Conservation (phyloP, 1,140 invertebrate species). For the Octopus bimaculoides region DNA sequence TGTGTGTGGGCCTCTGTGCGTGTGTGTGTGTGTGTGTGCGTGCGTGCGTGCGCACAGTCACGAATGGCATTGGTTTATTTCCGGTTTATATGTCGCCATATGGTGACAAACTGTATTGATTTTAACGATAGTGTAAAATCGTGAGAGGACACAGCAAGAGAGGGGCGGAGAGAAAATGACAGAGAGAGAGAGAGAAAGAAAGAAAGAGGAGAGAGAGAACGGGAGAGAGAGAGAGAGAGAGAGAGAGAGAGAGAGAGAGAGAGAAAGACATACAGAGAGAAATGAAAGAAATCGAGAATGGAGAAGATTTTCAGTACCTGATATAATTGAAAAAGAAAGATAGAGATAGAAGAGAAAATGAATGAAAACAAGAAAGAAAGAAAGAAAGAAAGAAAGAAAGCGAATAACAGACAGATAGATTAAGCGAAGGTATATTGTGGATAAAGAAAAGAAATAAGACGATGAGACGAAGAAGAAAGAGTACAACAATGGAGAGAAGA, state of each 20-base stretch:
- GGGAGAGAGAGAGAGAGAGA: slow-evolving; percentile 4
- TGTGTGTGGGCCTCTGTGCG: no score
- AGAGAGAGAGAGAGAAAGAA: slow-evolving; percentile 39
- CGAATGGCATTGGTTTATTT: no score
- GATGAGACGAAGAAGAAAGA: neutral
- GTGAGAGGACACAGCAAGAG: neutral
- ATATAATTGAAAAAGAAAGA: slow-evolving; percentile 14
- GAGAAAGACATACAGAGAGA: slow-evolving; percentile 9
- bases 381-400: neutral
- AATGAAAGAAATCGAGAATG: slow-evolving; percentile 15
- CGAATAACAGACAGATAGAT: neutral
- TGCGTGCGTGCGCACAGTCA: no score
- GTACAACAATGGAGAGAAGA: no score
- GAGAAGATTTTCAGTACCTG: neutral
- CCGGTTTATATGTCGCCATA: no score
- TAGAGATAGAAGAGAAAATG: slow-evolving; percentile 19
- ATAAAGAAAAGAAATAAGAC: neutral
- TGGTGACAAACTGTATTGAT: no score
- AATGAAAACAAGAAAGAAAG: neutral
- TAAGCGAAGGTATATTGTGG: neutral
- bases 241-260: slow-evolving; percentile 1
- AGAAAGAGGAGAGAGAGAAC: slow-evolving; percentile 12
- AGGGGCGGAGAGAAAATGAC: slow-evolving; percentile 36
- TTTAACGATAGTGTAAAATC: no score
- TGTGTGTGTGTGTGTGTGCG: no score